These are phyloP conservation scores for Drosophila ambigua DNA, from an alignment of 1,140 invertebrate genomes.

Conservation along the genomic window DNA sequence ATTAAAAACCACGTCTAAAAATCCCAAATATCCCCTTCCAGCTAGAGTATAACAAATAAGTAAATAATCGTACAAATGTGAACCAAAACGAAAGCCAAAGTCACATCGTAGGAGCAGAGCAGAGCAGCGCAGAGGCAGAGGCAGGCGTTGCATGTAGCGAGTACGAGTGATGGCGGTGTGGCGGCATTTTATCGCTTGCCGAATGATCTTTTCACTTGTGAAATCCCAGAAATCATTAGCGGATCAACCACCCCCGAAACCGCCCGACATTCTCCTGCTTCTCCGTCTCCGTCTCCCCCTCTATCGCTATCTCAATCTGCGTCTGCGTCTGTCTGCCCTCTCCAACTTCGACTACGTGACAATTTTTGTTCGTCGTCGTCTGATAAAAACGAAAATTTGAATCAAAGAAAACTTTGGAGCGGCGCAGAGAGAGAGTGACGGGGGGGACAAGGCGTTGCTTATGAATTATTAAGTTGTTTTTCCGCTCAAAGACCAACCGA, in stretches of 20 bases:
- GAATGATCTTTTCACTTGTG: conserved; percentile 64
- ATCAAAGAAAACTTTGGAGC: conserved; percentile 4
- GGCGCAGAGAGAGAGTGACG: too few species aligned
- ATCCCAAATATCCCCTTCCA: too few species aligned
- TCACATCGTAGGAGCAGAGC: conserved; percentile 26
- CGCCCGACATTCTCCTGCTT: too few species aligned
- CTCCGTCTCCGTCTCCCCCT: too few species aligned
- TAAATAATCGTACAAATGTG: conserved; percentile 18
- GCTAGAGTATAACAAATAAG: too few species aligned
- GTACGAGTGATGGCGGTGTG: neutral
- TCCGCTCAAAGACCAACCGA: conserved; percentile 4
- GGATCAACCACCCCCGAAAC: conserved; percentile 28
- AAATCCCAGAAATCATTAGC: conserved; percentile 80
- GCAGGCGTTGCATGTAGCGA: conserved; percentile 27
- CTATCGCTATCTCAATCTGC: too few species aligned
- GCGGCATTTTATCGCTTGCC: conserved; percentile 44
- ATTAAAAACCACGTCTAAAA: too few species aligned
- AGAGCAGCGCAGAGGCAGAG: neutral
- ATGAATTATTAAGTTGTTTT: conserved; percentile 79
- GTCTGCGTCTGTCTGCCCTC: too few species aligned
- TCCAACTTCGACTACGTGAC: neutral
- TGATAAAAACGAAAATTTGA: conserved; percentile 8
- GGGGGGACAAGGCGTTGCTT: conserved; percentile 20
- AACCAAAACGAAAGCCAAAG: conserved; percentile 49
- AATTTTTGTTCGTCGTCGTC: conserved; percentile 8